Evolutionary conservation across 2,888 invertebrate species (phyloP), one percentile per base, ranked within the genome.

Genomic region (Heliconius hortense): DNA sequence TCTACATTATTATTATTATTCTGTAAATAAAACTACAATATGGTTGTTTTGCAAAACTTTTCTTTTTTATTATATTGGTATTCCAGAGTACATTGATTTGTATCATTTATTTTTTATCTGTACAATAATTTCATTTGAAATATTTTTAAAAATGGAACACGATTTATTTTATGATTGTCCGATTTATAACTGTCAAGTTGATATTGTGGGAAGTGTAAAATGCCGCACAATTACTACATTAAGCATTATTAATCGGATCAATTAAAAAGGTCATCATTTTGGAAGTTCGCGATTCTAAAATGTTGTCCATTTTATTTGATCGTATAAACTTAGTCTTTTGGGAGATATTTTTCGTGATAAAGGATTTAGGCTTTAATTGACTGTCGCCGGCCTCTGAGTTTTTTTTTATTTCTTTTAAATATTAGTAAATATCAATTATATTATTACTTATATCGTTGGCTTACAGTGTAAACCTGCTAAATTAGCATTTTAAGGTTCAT

Each of bases 351-450:
- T 84, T 88, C 82, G 82, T 83, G 83, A 84, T 85, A 88, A 89
- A 84, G 91, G 92, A 88, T 91, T 92, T 91, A 91, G 91, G 89
- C 91, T 90, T 87, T 92, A 91, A 91, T 92, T 92, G 90, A 90
- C 89, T 82, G 81, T 80, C 77, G 73, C 77, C 72, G 84, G 86
- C 86, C 86, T 88, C 26, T 75, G 67, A 74, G 76, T 64, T 63
- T 76, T 80, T 60, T 31, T 35, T 35, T 8, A 28, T 31, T 31
- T 35, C 10, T n/a, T 71, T 81, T 77, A 78, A 26, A 59, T 4
- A 59, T 24, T 26, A 60, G 77, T 69, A 80, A 78, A 77, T 82
- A 81, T 56, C 15, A 28, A 21, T 68, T 53, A 11, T 18, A 53
- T 53, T 26, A n/a, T n/a, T n/a, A 56, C 3, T n/a, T n/a, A 56